A percentile compares a stretch with the other conserved stretches of the same genome.
phyloP scores from a whole-genome alignment of 2,113 vertebrate genomes.

The Aptenodytes forsteri region DNA sequence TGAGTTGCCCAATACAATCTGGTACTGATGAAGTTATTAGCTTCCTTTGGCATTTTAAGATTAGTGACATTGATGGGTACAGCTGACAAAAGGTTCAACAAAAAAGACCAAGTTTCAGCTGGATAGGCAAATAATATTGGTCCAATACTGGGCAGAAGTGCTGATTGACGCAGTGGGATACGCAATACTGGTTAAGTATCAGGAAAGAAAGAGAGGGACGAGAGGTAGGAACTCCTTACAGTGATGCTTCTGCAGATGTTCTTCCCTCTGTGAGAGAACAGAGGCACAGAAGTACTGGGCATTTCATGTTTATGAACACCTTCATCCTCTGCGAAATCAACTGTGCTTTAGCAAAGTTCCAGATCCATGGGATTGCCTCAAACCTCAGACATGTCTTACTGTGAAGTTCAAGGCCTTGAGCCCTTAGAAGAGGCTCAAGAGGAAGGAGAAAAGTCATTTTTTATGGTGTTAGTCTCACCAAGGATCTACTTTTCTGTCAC shows the following conservation, averaged over 20 bases:
- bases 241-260: neutral
- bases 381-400: neutral
- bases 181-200: accelerated
- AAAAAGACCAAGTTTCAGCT: neutral
- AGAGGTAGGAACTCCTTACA: neutral
- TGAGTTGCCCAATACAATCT: neutral
- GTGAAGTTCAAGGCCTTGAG: neutral
- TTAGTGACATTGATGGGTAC: neutral
- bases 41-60: neutral
- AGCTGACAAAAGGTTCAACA: neutral
- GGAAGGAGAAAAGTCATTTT: neutral
- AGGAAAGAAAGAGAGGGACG: accelerated
- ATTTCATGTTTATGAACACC: neutral
- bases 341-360: neutral
- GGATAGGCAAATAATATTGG: neutral
- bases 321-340: neutral
- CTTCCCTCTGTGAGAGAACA: neutral
- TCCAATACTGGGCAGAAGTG: neutral
- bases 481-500: neutral
- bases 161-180: neutral
- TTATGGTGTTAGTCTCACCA: neutral
- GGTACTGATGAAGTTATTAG: neutral
- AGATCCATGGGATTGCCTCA: neutral
- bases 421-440: neutral
- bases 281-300: neutral